phyloP scores from a whole-genome alignment of 2,888 invertebrate species.

The Dasypolia templi region DNA sequence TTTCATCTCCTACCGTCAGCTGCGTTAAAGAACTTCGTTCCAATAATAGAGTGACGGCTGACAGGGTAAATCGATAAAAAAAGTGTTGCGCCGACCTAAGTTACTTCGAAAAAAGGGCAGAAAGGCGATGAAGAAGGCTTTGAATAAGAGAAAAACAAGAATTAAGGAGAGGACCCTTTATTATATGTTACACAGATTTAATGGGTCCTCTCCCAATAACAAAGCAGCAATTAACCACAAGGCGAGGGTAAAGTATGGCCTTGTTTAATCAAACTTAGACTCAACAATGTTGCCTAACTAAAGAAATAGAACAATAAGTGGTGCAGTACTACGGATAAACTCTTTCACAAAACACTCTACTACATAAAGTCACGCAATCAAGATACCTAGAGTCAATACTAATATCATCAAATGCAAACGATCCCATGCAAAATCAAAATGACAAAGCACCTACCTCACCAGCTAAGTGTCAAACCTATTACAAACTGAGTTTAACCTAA shows the following conservation, averaged over 20 bases:
- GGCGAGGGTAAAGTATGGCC: background rate
- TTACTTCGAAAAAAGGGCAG: no score
- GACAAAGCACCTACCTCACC: background rate
- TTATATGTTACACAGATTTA: no score
- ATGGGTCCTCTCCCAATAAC: no score
- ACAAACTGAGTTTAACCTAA: conserved; percentile 39
- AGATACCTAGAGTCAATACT: background rate
- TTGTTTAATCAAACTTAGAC: background rate
- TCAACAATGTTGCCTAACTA: background rate
- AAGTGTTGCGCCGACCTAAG: no score
- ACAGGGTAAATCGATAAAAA: no score
- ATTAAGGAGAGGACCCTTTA: no score
- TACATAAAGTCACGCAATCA: background rate
- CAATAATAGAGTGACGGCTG: no score
- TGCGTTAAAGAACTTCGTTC: no score
- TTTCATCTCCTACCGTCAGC: no score
- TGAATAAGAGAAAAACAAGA: no score
- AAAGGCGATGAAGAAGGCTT: no score
- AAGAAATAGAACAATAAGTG: background rate
- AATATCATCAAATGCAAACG: background rate
- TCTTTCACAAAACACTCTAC: background rate
- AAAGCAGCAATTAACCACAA: no score
- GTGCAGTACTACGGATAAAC: background rate
- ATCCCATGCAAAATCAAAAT: conserved; percentile 21
- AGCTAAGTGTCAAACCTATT: conserved; percentile 38